These are phyloP conservation scores for Campoplex capitator DNA, from an alignment of 2,888 invertebrate genomes.

Conservation along the genomic window DNA sequence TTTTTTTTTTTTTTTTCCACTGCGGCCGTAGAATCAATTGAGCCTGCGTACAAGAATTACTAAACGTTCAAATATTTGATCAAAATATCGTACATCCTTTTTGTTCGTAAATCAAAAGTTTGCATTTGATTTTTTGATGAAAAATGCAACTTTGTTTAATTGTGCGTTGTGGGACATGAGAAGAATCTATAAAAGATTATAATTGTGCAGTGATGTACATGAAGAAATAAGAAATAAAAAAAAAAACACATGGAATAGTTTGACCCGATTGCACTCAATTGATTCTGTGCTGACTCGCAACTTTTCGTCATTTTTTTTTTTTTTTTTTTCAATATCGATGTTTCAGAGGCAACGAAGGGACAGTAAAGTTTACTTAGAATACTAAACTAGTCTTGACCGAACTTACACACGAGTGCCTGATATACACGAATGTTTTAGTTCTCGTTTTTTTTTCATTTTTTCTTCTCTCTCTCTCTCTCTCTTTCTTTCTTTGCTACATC, in stretches of 20 bases:
- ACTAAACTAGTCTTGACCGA: conserved; percentile 81
- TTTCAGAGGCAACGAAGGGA: conserved; percentile 74
- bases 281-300: conserved; percentile 72
- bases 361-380: conserved; percentile 76
- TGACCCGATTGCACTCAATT: conserved; percentile 69
- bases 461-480: background rate
- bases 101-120: background rate
- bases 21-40: conserved; percentile 51
- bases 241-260: conserved; percentile 20
- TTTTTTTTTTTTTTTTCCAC: background rate
- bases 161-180: background rate
- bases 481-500: conserved; percentile 53
- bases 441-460: conserved; percentile 64
- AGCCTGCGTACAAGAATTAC: conserved; percentile 23
- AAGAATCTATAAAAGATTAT: conserved; percentile 27
- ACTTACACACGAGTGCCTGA: conserved; percentile 84
- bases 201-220: conserved; percentile 54
- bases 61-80: background rate
- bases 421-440: conserved; percentile 82
- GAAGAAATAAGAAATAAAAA: conserved; percentile 45
- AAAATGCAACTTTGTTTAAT: background rate
- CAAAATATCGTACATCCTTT: background rate
- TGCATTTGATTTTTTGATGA: background rate
- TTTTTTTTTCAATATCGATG: conserved; percentile 58
- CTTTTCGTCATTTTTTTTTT: conserved; percentile 64